Base-by-base conservation (phyloP, 2,113 vertebrate species). In the Onychostruthus taczanowskii region DNA sequence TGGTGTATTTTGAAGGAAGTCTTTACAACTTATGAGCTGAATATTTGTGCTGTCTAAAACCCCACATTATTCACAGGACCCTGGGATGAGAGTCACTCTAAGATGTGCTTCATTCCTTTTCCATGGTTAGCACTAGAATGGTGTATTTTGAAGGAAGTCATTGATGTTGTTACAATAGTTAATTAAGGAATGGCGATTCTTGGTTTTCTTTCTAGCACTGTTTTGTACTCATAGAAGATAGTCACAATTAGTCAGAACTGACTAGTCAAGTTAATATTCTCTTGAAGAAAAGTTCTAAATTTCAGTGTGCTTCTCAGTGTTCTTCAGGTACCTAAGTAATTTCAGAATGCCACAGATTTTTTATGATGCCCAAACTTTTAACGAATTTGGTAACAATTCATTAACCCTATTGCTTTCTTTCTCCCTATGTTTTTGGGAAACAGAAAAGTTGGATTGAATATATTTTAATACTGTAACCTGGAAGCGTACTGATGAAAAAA, bases 1-100 rank as follows among this genome's bases (percentile, higher is more conserved):
- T 30, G 82, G 44, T 68, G 17, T 80, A 7, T 76, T 90, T 87
- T 83, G 50, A 90, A 61, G 41, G 41, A 72, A 49, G 41, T 55
- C 16, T n/a, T n/a, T n/a, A n/a, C n/a, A n/a, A n/a, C n/a, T n/a
- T 2, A 0, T 22, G 41, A 56, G 27, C 47, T 61, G 24, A 70
- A 35, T 52, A 50, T 77, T 77, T 63, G n/a, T 89, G 18, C 43
- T 70, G 0, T 52, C 31, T 66, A 28, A 66, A 84, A 41, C 4
- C 22, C 13, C n/a, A 22, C 4, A 19, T 82, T 82, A 72, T 56
- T 89, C 22, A 14, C n/a, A n/a, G 16, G 46, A 33, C 30, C 7
- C 21, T 59, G 33, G 69, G 4, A 30, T 87, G 50, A 81, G 64
- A 61, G 31, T 74, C 53, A 50, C 61, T 77, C 11, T 55, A n/a